Base-by-base conservation (phyloP, 2,888 invertebrate genomes). In the Strigamia maritima region DNA sequence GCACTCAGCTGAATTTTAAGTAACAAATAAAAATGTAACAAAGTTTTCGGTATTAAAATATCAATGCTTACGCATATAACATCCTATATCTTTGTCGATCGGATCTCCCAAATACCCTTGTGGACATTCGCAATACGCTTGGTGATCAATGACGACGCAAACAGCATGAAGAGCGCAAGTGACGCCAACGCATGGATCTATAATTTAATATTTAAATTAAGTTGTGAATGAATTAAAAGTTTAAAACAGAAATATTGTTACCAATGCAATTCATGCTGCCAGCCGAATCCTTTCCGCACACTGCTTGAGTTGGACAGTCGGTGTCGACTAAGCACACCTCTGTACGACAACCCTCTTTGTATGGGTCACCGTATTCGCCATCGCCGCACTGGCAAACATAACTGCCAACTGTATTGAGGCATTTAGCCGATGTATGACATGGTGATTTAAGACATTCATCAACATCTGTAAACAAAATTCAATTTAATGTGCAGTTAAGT, bases 361-460 rank as follows among this genome's bases (percentile, higher is more conserved):
- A 80, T 2, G 83, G 90, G 86, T 92, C 91, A 2, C 95, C 95
- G 14, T 93, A 92, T 7, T 92, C 92, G 60, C 92, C 93, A 81
- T 90, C 89, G 0, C 94, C 91, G 84, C 95, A 96, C 0, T 89
- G 84, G 83, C 95, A 96, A 81, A 91, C 90, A 84, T 90, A 95
- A 0, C 94, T 93, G 3, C 95, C 95, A 1, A 91, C 90, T 0
- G 90, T 88, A 85, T 96, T 95, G 81, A 91, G 87, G 85, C 96
- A 96, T 77, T 90, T 88, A 1, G 94, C 94, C 75, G 91, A 90
- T 24, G 90, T 89, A 84, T 95, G 95, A 83, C 96, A 96, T 2
- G 84, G 84, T 77, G 81, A 81, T 22, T 82, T 81, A 70, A 81
- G 78, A 76, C 96, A 96, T 87, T 96, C 96, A 84, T 96, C 90